Conservation (phyloP, 2,888 invertebrate species). For the Heliconius sara region DNA sequence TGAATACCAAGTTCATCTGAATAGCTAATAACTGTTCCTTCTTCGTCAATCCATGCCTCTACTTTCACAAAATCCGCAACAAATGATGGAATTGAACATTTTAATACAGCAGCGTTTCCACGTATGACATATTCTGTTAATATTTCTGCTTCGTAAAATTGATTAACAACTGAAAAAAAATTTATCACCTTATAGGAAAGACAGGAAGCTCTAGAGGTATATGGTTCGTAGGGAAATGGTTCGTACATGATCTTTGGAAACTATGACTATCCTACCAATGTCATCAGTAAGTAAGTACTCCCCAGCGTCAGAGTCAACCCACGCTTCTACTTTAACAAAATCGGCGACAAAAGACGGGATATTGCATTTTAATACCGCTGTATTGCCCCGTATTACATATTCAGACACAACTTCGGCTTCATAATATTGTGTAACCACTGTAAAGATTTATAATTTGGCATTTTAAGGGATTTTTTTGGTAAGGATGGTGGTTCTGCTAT, state of each 20-base stretch:
- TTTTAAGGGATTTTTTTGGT: slow-evolving; percentile 32
- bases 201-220: background rate
- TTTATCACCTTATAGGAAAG: slow-evolving; percentile 1
- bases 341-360: slow-evolving; percentile 96
- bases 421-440: slow-evolving; percentile 95
- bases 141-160: slow-evolving; percentile 94
- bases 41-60: slow-evolving; percentile 90
- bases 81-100: slow-evolving; percentile 95
- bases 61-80: slow-evolving; percentile 96
- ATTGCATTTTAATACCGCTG: slow-evolving; percentile 93
- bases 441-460: slow-evolving; percentile 54
- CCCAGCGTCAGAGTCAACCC: slow-evolving; percentile 87
- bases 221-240: background rate
- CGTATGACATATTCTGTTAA: slow-evolving; percentile 95
- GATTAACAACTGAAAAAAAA: slow-evolving; percentile 86
- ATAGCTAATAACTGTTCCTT: slow-evolving; percentile 87
- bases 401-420: slow-evolving; percentile 95
- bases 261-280: slow-evolving; percentile 85
- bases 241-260: background rate
- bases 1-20: slow-evolving; percentile 88
- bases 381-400: slow-evolving; percentile 94
- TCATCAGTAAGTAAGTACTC: slow-evolving; percentile 88
- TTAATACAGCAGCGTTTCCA: slow-evolving; percentile 93
- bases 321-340: slow-evolving; percentile 94
- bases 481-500: slow-evolving; percentile 38